Conservation (phyloP, 2,113 vertebrate species). For the Thinocorus orbignyianus region DNA sequence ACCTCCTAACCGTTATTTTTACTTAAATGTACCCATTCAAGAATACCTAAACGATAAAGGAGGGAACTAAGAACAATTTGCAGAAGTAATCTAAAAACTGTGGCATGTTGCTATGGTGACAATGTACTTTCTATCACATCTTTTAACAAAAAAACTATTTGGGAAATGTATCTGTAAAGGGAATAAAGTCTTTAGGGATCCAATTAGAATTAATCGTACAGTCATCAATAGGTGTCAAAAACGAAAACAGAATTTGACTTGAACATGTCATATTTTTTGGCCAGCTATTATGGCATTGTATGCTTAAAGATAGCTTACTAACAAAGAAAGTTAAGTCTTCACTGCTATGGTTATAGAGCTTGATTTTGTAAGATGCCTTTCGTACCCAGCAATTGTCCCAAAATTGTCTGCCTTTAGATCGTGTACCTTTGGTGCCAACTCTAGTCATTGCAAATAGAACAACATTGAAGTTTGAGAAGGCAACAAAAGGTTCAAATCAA, state of each 20-base stretch:
- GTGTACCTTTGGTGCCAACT: accelerated
- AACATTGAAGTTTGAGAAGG: neutral
- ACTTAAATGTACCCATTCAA: neutral
- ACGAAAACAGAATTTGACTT: neutral
- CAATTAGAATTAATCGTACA: neutral
- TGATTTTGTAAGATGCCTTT: neutral
- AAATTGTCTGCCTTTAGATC: neutral
- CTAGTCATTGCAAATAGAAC: neutral
- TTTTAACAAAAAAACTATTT: neutral
- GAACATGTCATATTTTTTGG: neutral
- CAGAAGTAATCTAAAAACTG: neutral
- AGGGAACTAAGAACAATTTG: neutral
- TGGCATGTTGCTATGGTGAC: neutral
- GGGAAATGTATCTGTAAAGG: neutral
- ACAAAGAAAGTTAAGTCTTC: neutral
- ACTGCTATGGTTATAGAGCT: neutral
- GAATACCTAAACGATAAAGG: neutral
- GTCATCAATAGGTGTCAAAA: neutral
- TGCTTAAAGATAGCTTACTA: neutral
- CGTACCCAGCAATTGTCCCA: neutral
- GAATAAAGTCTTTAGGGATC: neutral
- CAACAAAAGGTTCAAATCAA: neutral
- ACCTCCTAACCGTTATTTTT: neutral
- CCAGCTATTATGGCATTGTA: neutral
- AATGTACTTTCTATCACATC: neutral